Evolutionary conservation across 2,113 vertebrate species (phyloP).

Genomic region (Festucalex cinctus): DNA sequence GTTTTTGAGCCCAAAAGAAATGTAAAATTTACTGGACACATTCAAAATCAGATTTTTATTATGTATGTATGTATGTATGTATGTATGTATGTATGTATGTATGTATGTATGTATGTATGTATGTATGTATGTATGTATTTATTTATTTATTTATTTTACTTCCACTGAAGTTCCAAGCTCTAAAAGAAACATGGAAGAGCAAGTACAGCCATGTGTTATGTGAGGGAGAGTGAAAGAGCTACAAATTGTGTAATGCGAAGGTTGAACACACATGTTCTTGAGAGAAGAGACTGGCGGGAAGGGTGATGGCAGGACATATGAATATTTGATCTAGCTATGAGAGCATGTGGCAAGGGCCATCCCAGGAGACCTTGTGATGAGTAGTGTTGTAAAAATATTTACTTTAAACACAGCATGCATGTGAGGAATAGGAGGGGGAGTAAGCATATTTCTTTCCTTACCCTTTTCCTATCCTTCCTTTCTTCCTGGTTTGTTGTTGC

Average conservation of each 20-base stretch:
- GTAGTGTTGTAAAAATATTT: conserved; percentile 63
- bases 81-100: no score
- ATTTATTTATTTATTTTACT: no score
- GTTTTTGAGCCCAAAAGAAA: neutral
- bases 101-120: no score
- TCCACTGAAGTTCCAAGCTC: neutral
- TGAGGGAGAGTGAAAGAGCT: neutral
- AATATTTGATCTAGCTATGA: conserved; percentile 53
- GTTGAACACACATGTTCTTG: neutral
- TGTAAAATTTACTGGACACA: neutral
- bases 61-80: no score
- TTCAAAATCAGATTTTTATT: no score
- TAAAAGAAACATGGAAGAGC: conserved; percentile 3
- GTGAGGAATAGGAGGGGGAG: conserved; percentile 17
- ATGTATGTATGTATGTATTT: no score
- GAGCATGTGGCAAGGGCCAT: conserved; percentile 9
- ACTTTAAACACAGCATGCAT: conserved; percentile 46
- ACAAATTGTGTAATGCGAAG: neutral
- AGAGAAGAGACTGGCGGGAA: neutral
- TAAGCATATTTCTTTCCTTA: conserved; percentile 20
- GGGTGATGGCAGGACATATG: conserved; percentile 29
- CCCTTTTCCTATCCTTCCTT: conserved; percentile 15
- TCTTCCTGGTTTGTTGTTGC: conserved; percentile 8
- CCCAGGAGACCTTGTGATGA: conserved; percentile 52
- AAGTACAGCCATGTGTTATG: conserved; percentile 12